A percentile compares a stretch with the other conserved stretches of the same genome.
Evolutionary conservation across 2,113 vertebrate genomes (phyloP).

Genomic region (Pterocles gutturalis): DNA sequence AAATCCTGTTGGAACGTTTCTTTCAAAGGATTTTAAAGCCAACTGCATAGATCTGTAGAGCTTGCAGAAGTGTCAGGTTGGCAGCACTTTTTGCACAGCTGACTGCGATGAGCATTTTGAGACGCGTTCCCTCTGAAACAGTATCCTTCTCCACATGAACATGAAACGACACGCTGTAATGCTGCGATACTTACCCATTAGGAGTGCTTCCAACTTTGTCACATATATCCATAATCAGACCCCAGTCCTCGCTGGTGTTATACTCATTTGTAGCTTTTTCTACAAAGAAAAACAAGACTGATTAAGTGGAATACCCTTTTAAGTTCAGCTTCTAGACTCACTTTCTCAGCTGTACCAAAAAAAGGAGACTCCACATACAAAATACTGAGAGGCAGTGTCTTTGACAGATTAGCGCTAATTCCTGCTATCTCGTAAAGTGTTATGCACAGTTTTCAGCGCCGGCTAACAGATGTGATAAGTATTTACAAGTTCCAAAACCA

Average conservation of each 20-base stretch:
- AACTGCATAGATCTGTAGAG: not conserved
- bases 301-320: not conserved
- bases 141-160: accelerated
- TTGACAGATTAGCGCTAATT: not conserved
- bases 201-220: constrained; percentile 91
- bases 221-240: constrained; percentile 96
- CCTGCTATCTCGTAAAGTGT: not conserved
- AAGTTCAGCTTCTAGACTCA: not conserved
- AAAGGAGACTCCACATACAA: not conserved
- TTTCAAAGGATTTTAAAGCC: not conserved
- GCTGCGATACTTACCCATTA: constrained; percentile 84
- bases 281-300: constrained; percentile 57
- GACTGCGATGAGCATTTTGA: not conserved
- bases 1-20: not conserved
- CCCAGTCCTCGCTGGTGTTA: constrained; percentile 95
- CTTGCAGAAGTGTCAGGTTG: not conserved
- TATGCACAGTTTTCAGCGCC: not conserved
- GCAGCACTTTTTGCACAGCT: not conserved
- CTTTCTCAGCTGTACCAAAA: not conserved
- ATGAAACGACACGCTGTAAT: not conserved
- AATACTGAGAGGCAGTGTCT: not conserved
- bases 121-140: not conserved
- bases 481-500: not conserved
- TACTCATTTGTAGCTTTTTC: constrained; percentile 97
- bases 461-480: not conserved